A percentile compares a stretch with the other conserved stretches of the same genome.
These are phyloP conservation scores for Xylophagus ater DNA, from an alignment of 2,888 invertebrate genomes.

Conservation along the genomic window DNA sequence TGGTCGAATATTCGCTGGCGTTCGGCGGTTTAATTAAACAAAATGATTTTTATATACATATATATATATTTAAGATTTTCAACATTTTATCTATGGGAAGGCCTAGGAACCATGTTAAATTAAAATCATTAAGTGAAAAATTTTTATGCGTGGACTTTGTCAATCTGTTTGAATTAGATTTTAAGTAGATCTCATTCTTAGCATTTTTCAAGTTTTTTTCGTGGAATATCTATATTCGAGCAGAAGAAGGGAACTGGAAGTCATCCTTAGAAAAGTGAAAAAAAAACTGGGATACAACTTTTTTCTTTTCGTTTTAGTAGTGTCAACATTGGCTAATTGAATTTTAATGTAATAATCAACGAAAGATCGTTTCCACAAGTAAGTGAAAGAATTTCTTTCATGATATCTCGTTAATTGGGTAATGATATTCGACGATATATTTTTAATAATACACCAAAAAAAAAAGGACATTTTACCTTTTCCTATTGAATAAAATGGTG, in stretches of 20 bases:
- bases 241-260: too few species aligned
- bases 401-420: too few species aligned
- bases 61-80: too few species aligned
- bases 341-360: conserved; percentile 17
- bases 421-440: too few species aligned
- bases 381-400: too few species aligned
- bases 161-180: conserved; percentile 17
- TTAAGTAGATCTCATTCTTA: conserved; percentile 12
- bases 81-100: too few species aligned
- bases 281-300: background rate
- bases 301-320: background rate
- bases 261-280: too few species aligned
- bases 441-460: too few species aligned
- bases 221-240: too few species aligned
- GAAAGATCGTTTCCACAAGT: conserved; percentile 6
- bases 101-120: conserved; percentile 14
- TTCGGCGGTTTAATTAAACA: conserved; percentile 19
- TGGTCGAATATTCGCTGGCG: conserved; percentile 15
- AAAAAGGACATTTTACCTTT: too few species aligned
- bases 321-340: conserved; percentile 14
- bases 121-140: conserved; percentile 17
- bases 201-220: too few species aligned
- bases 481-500: too few species aligned
- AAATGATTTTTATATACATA: conserved; percentile 17
- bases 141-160: conserved; percentile 17